A percentile compares a stretch with the other conserved stretches of the same genome.
These are phyloP conservation scores for Malurus leucopterus DNA, from an alignment of 2,797 vertebrate species.

Conservation along the genomic window DNA sequence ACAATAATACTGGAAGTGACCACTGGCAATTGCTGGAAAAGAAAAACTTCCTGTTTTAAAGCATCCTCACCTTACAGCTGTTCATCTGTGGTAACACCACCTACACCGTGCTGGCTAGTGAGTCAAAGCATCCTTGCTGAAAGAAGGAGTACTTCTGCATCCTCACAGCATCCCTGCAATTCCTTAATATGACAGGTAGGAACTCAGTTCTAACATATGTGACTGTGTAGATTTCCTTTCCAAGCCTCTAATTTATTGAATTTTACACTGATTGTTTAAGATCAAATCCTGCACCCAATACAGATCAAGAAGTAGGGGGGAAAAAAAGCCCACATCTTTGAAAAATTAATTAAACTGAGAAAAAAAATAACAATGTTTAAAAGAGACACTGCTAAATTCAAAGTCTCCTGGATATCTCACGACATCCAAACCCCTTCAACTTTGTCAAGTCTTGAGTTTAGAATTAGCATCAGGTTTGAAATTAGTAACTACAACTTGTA, in stretches of 20 bases:
- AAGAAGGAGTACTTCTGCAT: background rate
- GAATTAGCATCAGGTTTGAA: background rate
- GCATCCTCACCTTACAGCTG: background rate
- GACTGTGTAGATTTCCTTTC: background rate
- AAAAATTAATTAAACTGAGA: background rate
- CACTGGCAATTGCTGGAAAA: conserved; percentile 89
- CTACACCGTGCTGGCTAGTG: background rate
- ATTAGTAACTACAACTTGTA: background rate
- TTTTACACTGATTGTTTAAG: background rate
- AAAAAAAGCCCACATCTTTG: background rate
- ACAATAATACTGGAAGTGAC: conserved; percentile 96
- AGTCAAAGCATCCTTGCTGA: background rate
- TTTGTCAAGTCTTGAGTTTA: background rate
- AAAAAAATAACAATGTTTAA: background rate
- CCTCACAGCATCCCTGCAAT: background rate
- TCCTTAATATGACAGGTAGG: fast-evolving
- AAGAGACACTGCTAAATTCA: background rate
- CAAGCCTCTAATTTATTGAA: background rate
- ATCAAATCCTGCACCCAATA: background rate
- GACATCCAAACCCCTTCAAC: background rate
- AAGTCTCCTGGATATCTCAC: background rate
- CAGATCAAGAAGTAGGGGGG: background rate
- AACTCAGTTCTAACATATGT: background rate
- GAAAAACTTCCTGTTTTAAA: conserved; percentile 11
- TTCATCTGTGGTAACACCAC: background rate